Percentiles rank a stretch among this genome's conserved stretches.
Conservation (phyloP, 2,888 invertebrate species). For the Odontocerum albicorne region DNA sequence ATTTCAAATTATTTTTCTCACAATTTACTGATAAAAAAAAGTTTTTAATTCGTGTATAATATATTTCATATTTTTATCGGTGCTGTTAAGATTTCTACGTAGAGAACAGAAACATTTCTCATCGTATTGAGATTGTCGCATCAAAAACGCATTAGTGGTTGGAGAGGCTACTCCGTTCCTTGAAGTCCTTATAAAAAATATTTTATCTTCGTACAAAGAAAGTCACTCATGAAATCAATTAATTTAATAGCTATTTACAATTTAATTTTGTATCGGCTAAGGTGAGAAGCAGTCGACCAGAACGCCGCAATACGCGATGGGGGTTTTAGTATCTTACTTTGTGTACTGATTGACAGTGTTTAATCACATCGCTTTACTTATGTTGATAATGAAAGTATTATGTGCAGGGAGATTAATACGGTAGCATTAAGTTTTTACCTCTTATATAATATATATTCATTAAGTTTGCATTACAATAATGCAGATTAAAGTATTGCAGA, state of each 20-base stretch:
- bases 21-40: no score
- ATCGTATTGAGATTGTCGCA: constrained; percentile 26
- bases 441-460: no score
- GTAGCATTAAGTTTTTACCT: constrained; percentile 2
- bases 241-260: constrained; percentile 32
- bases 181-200: constrained; percentile 13
- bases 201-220: constrained; percentile 31
- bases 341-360: constrained; percentile 13
- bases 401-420: neutral
- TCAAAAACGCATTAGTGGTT: constrained; percentile 34
- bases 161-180: neutral
- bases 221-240: constrained; percentile 35
- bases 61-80: no score
- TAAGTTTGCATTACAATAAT: no score
- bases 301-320: no score
- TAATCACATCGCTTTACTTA: constrained; percentile 7
- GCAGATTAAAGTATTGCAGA: no score
- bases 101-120: constrained; percentile 3
- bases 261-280: constrained; percentile 21
- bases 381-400: neutral
- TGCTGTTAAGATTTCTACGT: no score
- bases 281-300: no score
- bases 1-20: no score
- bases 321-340: neutral
- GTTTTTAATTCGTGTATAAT: no score